Evolutionary conservation across 2,888 invertebrate genomes (phyloP), one percentile per base, ranked within the genome.

Genomic region (Invenusta paracnida): DNA sequence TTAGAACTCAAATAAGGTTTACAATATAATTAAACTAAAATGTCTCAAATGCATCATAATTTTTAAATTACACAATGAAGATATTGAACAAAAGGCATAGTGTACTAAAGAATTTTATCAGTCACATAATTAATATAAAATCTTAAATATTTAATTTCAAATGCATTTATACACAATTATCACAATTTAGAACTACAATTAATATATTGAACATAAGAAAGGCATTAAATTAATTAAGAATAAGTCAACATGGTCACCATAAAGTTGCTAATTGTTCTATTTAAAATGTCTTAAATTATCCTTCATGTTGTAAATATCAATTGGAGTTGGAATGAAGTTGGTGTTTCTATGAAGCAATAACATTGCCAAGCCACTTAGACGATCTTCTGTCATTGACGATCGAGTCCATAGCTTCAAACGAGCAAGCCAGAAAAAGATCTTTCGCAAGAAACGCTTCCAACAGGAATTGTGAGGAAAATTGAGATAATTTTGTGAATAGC

Each of bases 131-230:
- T 73, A 73, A 73, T 73, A 73, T 73, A 73, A 73, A 73, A 73
- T 73, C 73, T 73, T 13, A 73, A 73, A 73, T 73, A 73, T 73
- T 73, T 73, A 73, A 73, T 73, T 73, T 73, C 73, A 73, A 73
- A 73, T 73, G 73, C 73, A 73, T 73, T 73, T 73, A 73, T 73
- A 73, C 73, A 73, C 73, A 73, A 73, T 73, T 73, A 73, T 73
- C 73, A 73, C 23, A 73, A 73, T 73, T 73, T 73, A 73, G 73
- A 73, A 73, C 73, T 73, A 73, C 73, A 73, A 73, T 73, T 73
- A 73, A 73, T 73, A 73, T 73, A 73, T 73, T 73, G 73, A 73
- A 73, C 73, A 73, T 73, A 73, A 73, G 73, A 73, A 73, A 73
- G 73, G 73, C 73, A 73, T 73, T 73, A 73, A 73, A 73, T 73